Evolutionary conservation across 2,797 vertebrate species (phyloP).

Genomic region (Lepilemur septentrionalis): DNA sequence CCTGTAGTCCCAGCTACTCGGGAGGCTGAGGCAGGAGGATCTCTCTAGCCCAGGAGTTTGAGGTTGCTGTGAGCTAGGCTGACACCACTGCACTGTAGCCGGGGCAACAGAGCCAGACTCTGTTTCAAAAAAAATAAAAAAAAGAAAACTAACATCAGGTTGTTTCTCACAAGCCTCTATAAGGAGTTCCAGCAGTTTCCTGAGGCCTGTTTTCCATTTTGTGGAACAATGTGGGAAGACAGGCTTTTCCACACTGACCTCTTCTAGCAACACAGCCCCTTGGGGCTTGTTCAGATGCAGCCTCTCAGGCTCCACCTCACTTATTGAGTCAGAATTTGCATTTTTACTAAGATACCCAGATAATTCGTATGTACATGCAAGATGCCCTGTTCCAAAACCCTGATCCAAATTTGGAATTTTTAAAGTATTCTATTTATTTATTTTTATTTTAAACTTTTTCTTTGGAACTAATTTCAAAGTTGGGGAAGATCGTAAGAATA

Average conservation of each 20-base stretch:
- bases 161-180: background rate
- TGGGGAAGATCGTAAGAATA: background rate
- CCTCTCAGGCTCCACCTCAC: background rate
- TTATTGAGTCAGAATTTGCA: background rate
- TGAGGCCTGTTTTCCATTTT: background rate
- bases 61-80: too few relatives aligned
- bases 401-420: background rate
- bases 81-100: too few relatives aligned
- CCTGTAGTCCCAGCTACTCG: too few relatives aligned
- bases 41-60: too few relatives aligned
- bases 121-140: too few relatives aligned
- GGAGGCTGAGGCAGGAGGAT: too few relatives aligned
- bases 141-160: background rate
- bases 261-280: background rate
- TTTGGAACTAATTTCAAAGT: background rate
- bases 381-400: background rate
- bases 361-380: background rate
- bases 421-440: background rate
- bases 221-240: background rate
- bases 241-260: background rate
- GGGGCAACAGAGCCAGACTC: too few relatives aligned
- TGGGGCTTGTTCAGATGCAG: background rate
- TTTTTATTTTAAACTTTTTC: constrained; percentile 20
- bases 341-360: background rate
- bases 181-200: background rate